Conservation (phyloP, 2,797 vertebrate genomes). For the Microcaecilia unicolor region DNA sequence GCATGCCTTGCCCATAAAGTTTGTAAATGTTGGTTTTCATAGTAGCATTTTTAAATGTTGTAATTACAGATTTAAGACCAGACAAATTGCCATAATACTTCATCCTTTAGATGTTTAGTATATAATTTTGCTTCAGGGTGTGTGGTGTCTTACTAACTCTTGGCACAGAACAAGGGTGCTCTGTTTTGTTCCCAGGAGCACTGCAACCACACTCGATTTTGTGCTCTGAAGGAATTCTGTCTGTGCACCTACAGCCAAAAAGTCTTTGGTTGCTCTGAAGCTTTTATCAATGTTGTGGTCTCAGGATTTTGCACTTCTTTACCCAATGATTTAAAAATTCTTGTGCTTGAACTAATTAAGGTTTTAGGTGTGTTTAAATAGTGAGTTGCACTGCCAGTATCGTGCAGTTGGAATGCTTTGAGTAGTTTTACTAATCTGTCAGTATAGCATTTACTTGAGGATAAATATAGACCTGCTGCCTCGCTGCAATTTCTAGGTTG, state of each 20-base stretch:
- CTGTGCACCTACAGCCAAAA: slow-evolving; percentile 8
- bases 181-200: no score
- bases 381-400: slow-evolving; percentile 33
- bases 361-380: slow-evolving; percentile 34
- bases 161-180: slow-evolving; percentile 11
- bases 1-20: slow-evolving; percentile 11
- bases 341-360: no score
- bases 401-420: slow-evolving; percentile 57
- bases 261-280: slow-evolving; percentile 9
- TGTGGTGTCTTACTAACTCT: slow-evolving; percentile 32
- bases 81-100: slow-evolving; percentile 12
- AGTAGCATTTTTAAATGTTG: slow-evolving; percentile 14
- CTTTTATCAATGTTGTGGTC: slow-evolving; percentile 4
- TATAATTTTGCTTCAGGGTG: slow-evolving; percentile 18
- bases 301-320: slow-evolving; percentile 5
- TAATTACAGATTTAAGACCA: slow-evolving; percentile 9
- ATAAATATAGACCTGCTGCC: slow-evolving; percentile 87
- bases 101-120: slow-evolving; percentile 15
- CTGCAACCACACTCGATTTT: no score
- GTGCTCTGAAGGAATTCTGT: slow-evolving; percentile 21
- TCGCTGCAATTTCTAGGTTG: slow-evolving; percentile 70
- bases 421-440: slow-evolving; percentile 68
- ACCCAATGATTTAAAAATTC: no score
- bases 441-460: slow-evolving; percentile 79
- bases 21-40: slow-evolving; percentile 14